These are phyloP conservation scores for Rhabditophanes sp. DNA, from an alignment of 2,888 invertebrate genomes.

Conservation along the genomic window DNA sequence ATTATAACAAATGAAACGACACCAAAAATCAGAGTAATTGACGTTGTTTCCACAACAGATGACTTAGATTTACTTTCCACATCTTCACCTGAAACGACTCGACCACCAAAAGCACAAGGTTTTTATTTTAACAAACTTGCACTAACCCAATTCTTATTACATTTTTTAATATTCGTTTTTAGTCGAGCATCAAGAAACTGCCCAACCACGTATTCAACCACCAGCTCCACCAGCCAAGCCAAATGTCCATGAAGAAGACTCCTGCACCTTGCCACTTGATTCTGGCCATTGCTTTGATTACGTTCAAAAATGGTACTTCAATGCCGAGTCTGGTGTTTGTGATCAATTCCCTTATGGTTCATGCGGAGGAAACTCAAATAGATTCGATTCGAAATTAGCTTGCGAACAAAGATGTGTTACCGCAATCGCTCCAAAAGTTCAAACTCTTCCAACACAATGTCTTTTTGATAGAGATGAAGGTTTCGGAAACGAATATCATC, in stretches of 20 bases:
- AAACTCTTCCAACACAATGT: conserved; percentile 28
- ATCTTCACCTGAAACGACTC: too few species aligned
- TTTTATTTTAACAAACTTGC: too few species aligned
- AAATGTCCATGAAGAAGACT: conserved; percentile 15
- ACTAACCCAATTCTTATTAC: too few species aligned
- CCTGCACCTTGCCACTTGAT: conserved; percentile 30
- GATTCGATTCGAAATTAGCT: conserved; percentile 20
- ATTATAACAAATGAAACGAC: too few species aligned
- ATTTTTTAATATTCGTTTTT: too few species aligned
- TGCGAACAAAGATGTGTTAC: conserved; percentile 12
- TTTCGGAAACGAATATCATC: conserved; percentile 33
- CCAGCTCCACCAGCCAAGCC: too few species aligned
- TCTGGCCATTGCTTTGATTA: conserved; percentile 33
- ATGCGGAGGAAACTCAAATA: conserved; percentile 40
- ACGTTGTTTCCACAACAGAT: too few species aligned
- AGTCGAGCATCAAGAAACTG: too few species aligned
- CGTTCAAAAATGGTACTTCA: conserved; percentile 36
- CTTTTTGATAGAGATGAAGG: conserved; percentile 28
- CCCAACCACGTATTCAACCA: too few species aligned
- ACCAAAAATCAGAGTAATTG: too few species aligned
- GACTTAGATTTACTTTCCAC: too few species aligned
- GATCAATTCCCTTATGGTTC: conserved; percentile 39
- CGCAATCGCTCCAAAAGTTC: conserved; percentile 5
- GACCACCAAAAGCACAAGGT: too few species aligned
- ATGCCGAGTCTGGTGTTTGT: conserved; percentile 28